Evolutionary conservation across 2,113 vertebrate genomes (phyloP), one percentile per base, ranked within the genome.

Genomic region (Microcebus jonahi): DNA sequence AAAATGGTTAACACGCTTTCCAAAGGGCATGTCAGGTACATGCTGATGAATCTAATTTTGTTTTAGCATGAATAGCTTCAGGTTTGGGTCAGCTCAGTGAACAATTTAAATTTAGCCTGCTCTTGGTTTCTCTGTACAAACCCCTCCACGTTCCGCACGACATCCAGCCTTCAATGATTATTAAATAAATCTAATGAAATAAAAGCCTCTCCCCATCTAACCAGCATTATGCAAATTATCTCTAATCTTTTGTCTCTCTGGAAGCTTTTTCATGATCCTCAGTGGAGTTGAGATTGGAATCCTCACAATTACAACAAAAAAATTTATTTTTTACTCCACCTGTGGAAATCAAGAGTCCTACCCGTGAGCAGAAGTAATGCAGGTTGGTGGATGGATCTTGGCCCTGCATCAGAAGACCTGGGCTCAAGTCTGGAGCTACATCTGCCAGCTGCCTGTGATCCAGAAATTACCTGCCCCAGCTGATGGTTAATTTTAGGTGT

Each of bases 21-120:
- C 86, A 97, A 97, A 97, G 91, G 88, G 77, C 82, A 92, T 0
- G 1, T 89, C 93, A 80, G 73, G 67, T 68, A 81, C 67, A 61
- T 95, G 88, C 79, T 89, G 75, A 93, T 89, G 91, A 93, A 73
- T 86, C 73, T 92, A 83, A 91, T 93, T 96, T 75, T 89, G 29
- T 59, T 81, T 34, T 18, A 61, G 86, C 57, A 42, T 29, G 50
- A 89, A 79, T 50, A 77, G 68, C 12, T 96, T 73, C 4, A 2
- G 71, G 39, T 83, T 88, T 85, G 83, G 91, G 86, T 73, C 67
- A 94, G 68, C 53, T 82, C 5, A 25, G 31, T 4, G 21, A 95
- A 89, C 8, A 89, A 65, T 79, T 88, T 81, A 57, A 81, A 23
- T 75, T 71, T 42, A 68, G 13, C 36, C 42, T 84, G 21, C 73